Evolutionary conservation across 2,888 invertebrate genomes (phyloP), one percentile per base, ranked within the genome.

Genomic region (Nipponacmea schrenckii): DNA sequence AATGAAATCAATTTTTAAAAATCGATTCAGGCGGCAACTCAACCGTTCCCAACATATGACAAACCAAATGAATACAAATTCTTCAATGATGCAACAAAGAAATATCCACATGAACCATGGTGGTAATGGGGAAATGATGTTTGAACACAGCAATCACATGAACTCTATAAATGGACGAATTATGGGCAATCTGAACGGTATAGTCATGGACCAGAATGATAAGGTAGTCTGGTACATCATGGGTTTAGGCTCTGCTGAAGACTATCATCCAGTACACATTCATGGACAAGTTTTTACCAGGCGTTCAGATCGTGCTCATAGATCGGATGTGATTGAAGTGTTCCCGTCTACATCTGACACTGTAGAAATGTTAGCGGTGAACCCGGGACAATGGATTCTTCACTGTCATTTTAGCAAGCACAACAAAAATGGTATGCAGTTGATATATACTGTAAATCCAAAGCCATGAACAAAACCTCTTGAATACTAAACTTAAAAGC

Each of bases 181-280:
- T 24, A 56, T 56, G 56, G 56, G 56, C 24, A 56, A 56, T 56
- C 56, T 56, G 56, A 56, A 56, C 12, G 56, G 56, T 12, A 56
- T 56, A 24, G 56, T 24, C 20, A 80, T 81, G 80, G 70, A 73
- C n/a, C 69, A 69, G 26, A 75, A 75, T 10, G 81, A 81, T 31
- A 78, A 74, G 31, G 75, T 82, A 44, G 80, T 80, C 48, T 81
- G 80, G 81, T 79, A 82, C 39, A 68, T 78, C 0, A 73, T 79
- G 70, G 81, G 79, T 2, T 70, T 80, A 4, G 84, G 84, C 4
- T 80, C 81, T n/a, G 76, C 74, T 63, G 75, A 74, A 15, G 83
- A 83, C 66, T 76, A 75, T 45, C 83, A 83, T 70, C 81, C 82
- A 0, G 79, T 80, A 4, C 84, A 83, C 72, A 81, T 83, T 66